A percentile compares a stretch with the other conserved stretches of the same genome.
phyloP scores from a whole-genome alignment of 2,113 vertebrate genomes.

The Petroica traversi region DNA sequence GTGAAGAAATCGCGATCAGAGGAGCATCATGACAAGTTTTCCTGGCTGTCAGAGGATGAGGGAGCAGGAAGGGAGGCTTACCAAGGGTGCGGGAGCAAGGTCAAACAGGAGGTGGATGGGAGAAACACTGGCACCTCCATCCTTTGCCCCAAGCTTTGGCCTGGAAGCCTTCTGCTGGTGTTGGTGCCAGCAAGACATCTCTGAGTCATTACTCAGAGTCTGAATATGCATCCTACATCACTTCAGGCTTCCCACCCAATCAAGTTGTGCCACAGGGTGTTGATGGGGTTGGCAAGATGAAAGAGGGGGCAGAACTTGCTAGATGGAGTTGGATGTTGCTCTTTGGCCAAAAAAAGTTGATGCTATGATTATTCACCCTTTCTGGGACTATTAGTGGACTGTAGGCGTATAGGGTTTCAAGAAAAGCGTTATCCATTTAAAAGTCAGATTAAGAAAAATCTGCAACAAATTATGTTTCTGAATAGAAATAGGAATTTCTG shows the following conservation, averaged over 20 bases:
- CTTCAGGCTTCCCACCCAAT: not conserved
- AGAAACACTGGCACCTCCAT: not conserved
- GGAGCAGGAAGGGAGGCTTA: not conserved
- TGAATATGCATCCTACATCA: not conserved
- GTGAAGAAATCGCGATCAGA: not conserved
- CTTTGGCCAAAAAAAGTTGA: not conserved
- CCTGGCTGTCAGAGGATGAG: not conserved
- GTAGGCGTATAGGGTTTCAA: not conserved
- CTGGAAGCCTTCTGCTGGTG: not conserved
- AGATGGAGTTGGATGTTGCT: not conserved
- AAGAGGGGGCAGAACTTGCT: not conserved
- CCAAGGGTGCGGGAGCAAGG: accelerated
- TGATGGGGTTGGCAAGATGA: not conserved
- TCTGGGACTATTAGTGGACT: not conserved
- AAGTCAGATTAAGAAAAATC: conserved; percentile 7
- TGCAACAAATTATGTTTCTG: not conserved
- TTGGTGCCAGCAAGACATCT: not conserved
- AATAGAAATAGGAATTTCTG: not conserved
- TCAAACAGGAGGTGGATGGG: not conserved
- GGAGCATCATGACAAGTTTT: not conserved
- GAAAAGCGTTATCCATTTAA: not conserved
- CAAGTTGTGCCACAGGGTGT: not conserved
- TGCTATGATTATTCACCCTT: conserved; percentile 25
- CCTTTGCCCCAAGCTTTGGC: not conserved
- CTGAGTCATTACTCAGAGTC: not conserved